Conservation (phyloP, 2,888 invertebrate genomes). For the Nezara viridula region DNA sequence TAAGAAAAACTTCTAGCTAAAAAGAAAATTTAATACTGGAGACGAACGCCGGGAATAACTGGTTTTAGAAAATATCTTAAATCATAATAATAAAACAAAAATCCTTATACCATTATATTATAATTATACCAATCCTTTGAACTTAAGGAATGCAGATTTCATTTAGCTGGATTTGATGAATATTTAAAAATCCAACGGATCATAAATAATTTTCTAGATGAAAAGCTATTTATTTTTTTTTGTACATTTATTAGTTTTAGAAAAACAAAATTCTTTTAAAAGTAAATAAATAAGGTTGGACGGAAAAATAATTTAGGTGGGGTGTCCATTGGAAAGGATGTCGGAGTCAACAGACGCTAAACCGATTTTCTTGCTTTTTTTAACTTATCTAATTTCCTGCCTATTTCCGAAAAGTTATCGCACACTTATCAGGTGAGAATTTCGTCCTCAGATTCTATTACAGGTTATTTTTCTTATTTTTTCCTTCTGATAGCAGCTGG, state of each 20-base stretch:
- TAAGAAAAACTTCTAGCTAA: too few species aligned
- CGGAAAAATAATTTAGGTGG: not conserved
- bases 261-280: not conserved
- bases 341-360: not conserved
- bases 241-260: too few species aligned
- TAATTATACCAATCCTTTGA: too few species aligned
- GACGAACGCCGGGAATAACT: too few species aligned
- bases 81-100: too few species aligned
- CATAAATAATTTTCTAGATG: too few species aligned
- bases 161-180: too few species aligned
- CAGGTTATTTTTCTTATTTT: not conserved
- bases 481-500: not conserved
- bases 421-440: constrained; percentile 1
- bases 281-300: not conserved
- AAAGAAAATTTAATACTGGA: too few species aligned
- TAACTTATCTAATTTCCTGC: constrained; percentile 28
- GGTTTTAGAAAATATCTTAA: too few species aligned
- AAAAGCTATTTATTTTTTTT: not conserved
- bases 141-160: too few species aligned
- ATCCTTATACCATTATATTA: too few species aligned
- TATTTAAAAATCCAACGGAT: too few species aligned
- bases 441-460: not conserved
- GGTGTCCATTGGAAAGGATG: not conserved
- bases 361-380: constrained; percentile 3
- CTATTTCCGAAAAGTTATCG: constrained; percentile 25